A percentile compares a stretch with the other conserved stretches of the same genome.
phyloP scores from a whole-genome alignment of 2,888 invertebrate species.

The Xanthorhoe spadicearia region DNA sequence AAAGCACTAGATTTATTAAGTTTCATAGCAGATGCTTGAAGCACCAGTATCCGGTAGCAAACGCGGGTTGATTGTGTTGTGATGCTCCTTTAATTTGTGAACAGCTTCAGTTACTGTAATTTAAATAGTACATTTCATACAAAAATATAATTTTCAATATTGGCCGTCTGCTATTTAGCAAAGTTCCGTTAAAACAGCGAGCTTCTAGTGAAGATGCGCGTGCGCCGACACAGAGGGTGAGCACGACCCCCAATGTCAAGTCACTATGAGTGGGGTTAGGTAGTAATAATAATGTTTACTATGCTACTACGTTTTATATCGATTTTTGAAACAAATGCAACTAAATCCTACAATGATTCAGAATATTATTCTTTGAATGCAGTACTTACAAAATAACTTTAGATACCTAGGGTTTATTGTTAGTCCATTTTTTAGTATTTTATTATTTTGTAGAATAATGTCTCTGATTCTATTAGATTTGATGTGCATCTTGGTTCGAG shows the following conservation, averaged over 20 bases:
- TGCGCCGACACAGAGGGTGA: conserved; percentile 60
- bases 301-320: conserved; percentile 29
- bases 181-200: conserved; percentile 28
- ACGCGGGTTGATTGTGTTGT: neutral
- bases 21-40: neutral
- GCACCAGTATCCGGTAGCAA: neutral
- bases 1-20: neutral
- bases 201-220: conserved; percentile 50
- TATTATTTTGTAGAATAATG: too few species aligned
- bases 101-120: neutral
- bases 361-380: neutral
- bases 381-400: neutral
- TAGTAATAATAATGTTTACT: conserved; percentile 41
- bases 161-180: neutral
- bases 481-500: too few species aligned
- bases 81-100: neutral
- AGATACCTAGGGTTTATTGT: neutral
- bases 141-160: neutral
- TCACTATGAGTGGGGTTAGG: conserved; percentile 39
- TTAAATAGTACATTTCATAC: neutral
- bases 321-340: conserved; percentile 14
- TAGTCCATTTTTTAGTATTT: neutral
- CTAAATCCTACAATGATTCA: neutral
- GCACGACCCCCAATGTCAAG: conserved; percentile 49
- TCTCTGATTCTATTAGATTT: too few species aligned